Conservation (phyloP, 2,888 invertebrate genomes). For the Harmothoe impar region DNA sequence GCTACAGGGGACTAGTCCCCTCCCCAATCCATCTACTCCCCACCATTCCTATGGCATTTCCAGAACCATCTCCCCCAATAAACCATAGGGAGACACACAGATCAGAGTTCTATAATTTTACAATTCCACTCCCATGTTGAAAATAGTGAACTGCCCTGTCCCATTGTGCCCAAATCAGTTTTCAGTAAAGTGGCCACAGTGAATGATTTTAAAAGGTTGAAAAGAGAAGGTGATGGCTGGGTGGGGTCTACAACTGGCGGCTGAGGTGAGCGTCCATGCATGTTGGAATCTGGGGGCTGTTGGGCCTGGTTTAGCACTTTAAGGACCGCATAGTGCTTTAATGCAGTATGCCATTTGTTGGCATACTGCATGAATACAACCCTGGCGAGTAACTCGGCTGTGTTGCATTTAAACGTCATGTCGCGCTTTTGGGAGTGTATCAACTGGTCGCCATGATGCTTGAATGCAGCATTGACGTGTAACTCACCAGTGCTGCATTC, state of each 20-base stretch:
- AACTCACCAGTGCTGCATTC: too few species aligned
- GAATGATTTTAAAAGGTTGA: background rate
- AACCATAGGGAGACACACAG: background rate
- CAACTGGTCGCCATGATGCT: too few species aligned
- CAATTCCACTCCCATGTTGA: background rate
- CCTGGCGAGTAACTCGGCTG: too few species aligned
- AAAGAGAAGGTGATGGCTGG: background rate
- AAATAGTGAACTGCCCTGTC: background rate
- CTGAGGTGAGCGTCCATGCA: background rate
- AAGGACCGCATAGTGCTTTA: too few species aligned
- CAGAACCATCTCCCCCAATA: background rate
- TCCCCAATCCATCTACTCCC: background rate
- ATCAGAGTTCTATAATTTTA: constrained; percentile 11
- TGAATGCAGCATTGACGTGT: too few species aligned
- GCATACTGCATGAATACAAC: too few species aligned
- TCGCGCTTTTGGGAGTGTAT: too few species aligned
- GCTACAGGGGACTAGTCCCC: background rate
- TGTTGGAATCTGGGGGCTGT: background rate
- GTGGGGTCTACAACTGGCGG: background rate
- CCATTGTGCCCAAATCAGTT: background rate
- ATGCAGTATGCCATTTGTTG: too few species aligned
- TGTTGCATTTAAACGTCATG: too few species aligned
- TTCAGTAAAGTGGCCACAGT: background rate
- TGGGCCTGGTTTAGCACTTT: background rate
- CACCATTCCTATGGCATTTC: background rate